Evolutionary conservation across 2,797 vertebrate species (phyloP).

Genomic region (Momotus momota): DNA sequence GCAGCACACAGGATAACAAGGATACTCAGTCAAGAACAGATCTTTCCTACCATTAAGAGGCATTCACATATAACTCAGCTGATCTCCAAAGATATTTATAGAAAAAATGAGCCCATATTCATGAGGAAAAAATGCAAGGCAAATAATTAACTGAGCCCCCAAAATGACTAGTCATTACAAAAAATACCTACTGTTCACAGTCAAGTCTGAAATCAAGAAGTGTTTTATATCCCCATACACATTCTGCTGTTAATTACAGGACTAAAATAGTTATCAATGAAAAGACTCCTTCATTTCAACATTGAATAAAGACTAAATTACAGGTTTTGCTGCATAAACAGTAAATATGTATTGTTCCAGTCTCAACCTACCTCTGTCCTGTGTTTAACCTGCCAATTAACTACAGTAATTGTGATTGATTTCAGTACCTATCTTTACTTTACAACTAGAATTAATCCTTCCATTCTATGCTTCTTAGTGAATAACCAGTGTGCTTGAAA

Average conservation of each 20-base stretch:
- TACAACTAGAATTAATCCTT: background rate
- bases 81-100: background rate
- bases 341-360: background rate
- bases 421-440: background rate
- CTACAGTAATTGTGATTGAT: background rate
- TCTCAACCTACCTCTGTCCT: background rate
- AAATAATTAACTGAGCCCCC: background rate
- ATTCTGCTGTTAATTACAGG: background rate
- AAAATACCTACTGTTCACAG: background rate
- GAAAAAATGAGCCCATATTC: background rate
- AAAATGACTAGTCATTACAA: background rate
- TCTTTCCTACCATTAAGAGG: background rate
- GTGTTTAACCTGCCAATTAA: background rate
- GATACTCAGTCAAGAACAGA: background rate
- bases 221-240: background rate
- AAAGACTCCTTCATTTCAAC: background rate
- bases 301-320: background rate
- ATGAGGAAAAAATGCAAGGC: background rate
- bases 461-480: background rate
- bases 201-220: background rate
- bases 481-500: background rate
- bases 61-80: background rate
- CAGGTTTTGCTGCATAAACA: background rate
- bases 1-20: background rate
- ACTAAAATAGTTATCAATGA: background rate